Conservation (phyloP, 53 echinoderm and acorn worm species). For the Astropecten irregularis region DNA sequence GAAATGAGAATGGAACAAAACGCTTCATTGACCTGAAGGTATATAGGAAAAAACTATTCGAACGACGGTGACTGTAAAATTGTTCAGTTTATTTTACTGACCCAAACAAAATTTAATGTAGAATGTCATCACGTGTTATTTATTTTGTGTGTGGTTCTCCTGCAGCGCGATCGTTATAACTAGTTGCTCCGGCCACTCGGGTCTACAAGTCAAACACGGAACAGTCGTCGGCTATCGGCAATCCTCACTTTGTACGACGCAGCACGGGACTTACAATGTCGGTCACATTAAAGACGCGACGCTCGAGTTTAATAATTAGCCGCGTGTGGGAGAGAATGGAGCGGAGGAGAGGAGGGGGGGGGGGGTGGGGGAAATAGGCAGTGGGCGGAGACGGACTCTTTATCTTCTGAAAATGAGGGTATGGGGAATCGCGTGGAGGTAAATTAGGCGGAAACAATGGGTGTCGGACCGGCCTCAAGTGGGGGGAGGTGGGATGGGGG, state of each 20-base stretch:
- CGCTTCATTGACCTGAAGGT: too few species aligned
- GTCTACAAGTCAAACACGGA: slow-evolving; percentile 32
- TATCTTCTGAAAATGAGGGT: slow-evolving; percentile 41
- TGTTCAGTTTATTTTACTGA: too few species aligned
- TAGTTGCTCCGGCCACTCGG: too few species aligned
- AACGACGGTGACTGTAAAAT: too few species aligned
- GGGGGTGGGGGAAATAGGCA: too few species aligned
- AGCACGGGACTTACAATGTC: slow-evolving; percentile 10
- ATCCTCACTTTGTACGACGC: not conserved
- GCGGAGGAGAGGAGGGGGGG: too few species aligned
- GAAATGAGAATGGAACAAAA: too few species aligned
- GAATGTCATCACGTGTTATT: too few species aligned
- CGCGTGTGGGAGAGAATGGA: slow-evolving; percentile 22
- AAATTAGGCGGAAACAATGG: slow-evolving; percentile 60
- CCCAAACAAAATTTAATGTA: too few species aligned
- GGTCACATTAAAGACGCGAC: slow-evolving; percentile 46
- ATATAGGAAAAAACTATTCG: too few species aligned
- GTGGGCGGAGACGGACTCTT: slow-evolving; percentile 33
- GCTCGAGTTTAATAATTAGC: slow-evolving; percentile 32
- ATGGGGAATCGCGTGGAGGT: slow-evolving; percentile 42
- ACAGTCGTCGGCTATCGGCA: not conserved
- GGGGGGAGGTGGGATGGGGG: not conserved
- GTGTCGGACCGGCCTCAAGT: slow-evolving; percentile 25
- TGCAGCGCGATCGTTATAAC: too few species aligned
- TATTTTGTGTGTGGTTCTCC: too few species aligned